Evolutionary conservation across 2,888 invertebrate species (phyloP).

Genomic region (Baronia brevicornis): DNA sequence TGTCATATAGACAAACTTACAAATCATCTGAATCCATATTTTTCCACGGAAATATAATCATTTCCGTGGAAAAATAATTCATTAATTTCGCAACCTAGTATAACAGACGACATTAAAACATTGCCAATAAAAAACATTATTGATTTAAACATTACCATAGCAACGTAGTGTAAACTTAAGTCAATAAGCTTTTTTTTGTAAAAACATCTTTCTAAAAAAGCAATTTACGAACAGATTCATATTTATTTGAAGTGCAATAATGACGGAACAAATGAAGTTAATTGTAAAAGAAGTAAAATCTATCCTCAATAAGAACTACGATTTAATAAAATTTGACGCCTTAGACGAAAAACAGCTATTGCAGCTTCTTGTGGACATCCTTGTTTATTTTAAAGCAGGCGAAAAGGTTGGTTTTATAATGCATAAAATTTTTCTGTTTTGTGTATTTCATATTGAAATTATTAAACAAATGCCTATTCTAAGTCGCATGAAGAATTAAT

Average conservation of each 20-base stretch:
- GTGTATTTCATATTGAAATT: no score
- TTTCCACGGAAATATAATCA: no score
- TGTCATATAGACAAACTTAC: no score
- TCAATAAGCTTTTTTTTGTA: constrained; percentile 15
- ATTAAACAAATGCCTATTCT: no score
- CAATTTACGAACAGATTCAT: constrained; percentile 15
- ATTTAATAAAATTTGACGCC: constrained; percentile 90
- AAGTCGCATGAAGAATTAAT: no score
- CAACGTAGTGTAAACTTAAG: constrained; percentile 2
- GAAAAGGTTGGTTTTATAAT: constrained; percentile 70
- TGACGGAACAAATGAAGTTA: constrained; percentile 81
- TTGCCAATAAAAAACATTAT: no score
- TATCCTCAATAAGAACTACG: constrained; percentile 82
- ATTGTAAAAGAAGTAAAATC: constrained; percentile 84
- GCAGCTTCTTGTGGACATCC: constrained; percentile 85
- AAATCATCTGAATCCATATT: no score
- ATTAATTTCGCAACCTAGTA: no score
- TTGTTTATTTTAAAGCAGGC: constrained; percentile 81
- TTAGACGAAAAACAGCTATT: constrained; percentile 83
- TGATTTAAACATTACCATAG: constrained; percentile 14
- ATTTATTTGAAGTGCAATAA: constrained; percentile 31
- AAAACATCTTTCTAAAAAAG: constrained; percentile 18
- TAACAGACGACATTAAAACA: no score
- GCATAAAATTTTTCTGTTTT: no score
- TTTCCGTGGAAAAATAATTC: no score